phyloP scores from a whole-genome alignment of 2,888 invertebrate genomes.

The Zeuzera pyrina region DNA sequence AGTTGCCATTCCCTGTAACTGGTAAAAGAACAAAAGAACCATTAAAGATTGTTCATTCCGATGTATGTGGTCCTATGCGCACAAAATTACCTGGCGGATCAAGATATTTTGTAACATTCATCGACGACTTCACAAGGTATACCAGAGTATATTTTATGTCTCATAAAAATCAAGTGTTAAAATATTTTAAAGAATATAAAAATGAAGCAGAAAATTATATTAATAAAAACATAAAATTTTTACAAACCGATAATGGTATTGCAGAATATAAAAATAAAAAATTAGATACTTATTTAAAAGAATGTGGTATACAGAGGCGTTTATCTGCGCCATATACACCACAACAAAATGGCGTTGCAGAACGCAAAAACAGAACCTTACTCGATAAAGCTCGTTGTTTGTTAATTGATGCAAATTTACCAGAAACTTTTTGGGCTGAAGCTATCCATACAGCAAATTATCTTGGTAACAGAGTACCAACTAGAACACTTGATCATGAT shows the following conservation, averaged over 20 bases:
- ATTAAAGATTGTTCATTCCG: constrained; percentile 9
- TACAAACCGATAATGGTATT: constrained; percentile 8
- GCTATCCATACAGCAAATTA: constrained; percentile 10
- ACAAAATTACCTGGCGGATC: background rate
- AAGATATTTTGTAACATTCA: constrained; percentile 10
- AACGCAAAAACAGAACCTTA: constrained; percentile 7
- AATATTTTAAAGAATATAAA: constrained; percentile 10
- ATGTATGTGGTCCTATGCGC: constrained; percentile 9
- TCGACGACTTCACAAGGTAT: constrained; percentile 11
- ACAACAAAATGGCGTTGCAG: constrained; percentile 6
- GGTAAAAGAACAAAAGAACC: background rate
- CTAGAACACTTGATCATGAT: constrained; percentile 1
- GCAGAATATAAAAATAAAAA: constrained; percentile 5
- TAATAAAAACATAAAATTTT: constrained; percentile 5
- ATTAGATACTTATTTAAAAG: constrained; percentile 4
- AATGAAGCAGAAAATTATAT: constrained; percentile 4
- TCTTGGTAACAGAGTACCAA: constrained; percentile 6
- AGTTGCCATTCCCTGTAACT: constrained; percentile 1
- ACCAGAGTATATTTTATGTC: constrained; percentile 8
- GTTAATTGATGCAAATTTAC: constrained; percentile 4
- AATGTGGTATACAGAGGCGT: constrained; percentile 3
- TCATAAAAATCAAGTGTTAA: constrained; percentile 6
- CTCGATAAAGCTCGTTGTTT: constrained; percentile 8
- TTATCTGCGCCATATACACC: constrained; percentile 3
- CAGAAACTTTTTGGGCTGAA: constrained; percentile 8